These are phyloP conservation scores for Synanthedon vespiformis DNA, from an alignment of 2,888 invertebrate species.

Conservation along the genomic window DNA sequence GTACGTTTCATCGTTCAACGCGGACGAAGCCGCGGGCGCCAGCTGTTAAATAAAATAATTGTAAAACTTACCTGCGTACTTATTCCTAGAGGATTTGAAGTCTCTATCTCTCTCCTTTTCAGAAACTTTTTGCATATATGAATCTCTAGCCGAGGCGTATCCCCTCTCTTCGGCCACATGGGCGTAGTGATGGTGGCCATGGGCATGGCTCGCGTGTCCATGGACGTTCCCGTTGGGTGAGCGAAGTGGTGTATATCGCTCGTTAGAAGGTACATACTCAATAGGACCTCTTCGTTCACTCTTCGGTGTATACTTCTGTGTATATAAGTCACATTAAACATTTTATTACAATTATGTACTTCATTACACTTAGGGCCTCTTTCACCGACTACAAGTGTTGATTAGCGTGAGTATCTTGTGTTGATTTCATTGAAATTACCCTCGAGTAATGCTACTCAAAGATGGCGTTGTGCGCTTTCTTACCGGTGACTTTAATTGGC, in stretches of 20 bases:
- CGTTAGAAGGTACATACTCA: conserved; percentile 79
- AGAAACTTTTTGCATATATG: conserved; percentile 75
- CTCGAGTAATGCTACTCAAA: no score
- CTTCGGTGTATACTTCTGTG: conserved; percentile 83
- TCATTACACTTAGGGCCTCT: no score
- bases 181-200: conserved; percentile 52
- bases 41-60: no score
- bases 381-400: no score
- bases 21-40: no score
- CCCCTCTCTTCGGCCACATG: conserved; percentile 59
- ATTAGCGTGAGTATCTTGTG: no score
- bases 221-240: conserved; percentile 79
- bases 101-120: conserved; percentile 92
- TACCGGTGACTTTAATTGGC: no score
- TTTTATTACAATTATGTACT: not conserved
- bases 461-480: no score
- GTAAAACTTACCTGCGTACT: conserved; percentile 80
- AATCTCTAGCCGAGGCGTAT: conserved; percentile 74
- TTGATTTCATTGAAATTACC: no score
- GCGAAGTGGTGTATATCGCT: conserved; percentile 75
- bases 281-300: conserved; percentile 77
- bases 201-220: conserved; percentile 35
- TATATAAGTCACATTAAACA: not conserved
- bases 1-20: no score
- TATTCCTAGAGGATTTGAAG: conserved; percentile 88